Conservation (phyloP, 1,140 invertebrate species). For the Himalopsyche phryganea region DNA sequence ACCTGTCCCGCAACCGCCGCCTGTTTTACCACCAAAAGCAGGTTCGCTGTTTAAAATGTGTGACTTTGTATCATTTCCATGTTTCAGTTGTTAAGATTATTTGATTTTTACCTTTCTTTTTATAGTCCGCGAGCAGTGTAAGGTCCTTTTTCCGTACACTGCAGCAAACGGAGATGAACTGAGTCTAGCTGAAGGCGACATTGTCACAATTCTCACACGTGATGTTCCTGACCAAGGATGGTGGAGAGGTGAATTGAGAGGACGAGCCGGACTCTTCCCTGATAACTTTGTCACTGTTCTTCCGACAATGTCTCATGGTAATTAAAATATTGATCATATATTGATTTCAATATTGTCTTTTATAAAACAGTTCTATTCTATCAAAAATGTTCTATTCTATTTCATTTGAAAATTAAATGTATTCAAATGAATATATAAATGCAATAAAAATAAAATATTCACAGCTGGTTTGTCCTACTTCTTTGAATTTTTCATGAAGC, state of each 20-base stretch:
- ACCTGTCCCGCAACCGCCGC: constrained; percentile 42
- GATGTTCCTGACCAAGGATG: constrained; percentile 91
- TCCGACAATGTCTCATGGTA: constrained; percentile 31
- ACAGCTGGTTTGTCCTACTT: no score
- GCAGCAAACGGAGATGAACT: constrained; percentile 94
- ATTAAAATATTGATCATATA: no score
- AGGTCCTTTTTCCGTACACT: constrained; percentile 85
- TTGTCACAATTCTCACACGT: constrained; percentile 82
- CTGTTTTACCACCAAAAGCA: constrained; percentile 61
- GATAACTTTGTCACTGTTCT: constrained; percentile 90
- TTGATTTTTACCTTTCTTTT: no score
- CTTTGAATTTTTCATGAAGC: no score
- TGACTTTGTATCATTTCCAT: no score
- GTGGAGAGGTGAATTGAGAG: constrained; percentile 93
- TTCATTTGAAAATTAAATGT: no score
- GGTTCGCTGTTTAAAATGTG: constrained; percentile 38
- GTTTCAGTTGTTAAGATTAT: no score
- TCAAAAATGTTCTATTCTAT: no score
- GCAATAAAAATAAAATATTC: no score
- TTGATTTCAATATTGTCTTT: no score
- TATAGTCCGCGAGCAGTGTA: constrained; percentile 68
- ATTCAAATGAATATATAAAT: no score
- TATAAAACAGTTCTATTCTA: no score
- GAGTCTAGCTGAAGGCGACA: constrained; percentile 81
- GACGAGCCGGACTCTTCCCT: constrained; percentile 89